phyloP scores from a whole-genome alignment of 2,888 invertebrate genomes.

The Rhagium mordax region DNA sequence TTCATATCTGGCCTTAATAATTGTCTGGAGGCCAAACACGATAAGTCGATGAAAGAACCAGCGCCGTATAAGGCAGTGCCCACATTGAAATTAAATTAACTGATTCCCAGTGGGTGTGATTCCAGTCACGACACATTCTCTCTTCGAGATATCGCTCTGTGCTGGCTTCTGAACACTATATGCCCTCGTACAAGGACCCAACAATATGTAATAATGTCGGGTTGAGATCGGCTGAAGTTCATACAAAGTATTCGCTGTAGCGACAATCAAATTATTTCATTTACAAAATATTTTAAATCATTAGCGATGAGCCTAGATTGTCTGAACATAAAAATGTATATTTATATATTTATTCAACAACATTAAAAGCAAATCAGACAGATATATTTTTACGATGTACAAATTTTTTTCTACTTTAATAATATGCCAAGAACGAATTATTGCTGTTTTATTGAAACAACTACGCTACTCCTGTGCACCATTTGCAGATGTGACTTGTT shows the following conservation, averaged over 20 bases:
- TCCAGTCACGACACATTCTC: conserved; percentile 51
- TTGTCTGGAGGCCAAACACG: conserved; percentile 50
- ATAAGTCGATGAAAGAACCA: conserved; percentile 56
- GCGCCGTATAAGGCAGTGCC: conserved; percentile 56
- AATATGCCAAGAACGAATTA: no score
- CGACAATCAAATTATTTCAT: no score
- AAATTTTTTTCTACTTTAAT: no score
- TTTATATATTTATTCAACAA: no score
- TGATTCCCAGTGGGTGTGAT: conserved; percentile 56
- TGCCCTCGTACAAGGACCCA: background rate
- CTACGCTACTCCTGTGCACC: no score
- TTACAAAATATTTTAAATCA: no score
- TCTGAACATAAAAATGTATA: no score
- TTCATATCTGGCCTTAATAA: conserved; percentile 43
- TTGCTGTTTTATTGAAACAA: no score
- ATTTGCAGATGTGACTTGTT: no score
- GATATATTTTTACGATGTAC: no score
- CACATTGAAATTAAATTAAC: conserved; percentile 58
- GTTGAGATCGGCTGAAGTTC: background rate
- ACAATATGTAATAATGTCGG: background rate
- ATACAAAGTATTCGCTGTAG: background rate
- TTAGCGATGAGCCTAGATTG: no score
- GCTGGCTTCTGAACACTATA: background rate
- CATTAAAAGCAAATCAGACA: no score
- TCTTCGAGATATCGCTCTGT: background rate